A percentile compares a stretch with the other conserved stretches of the same genome.
Evolutionary conservation across 1,140 invertebrate genomes (phyloP).

Genomic region (Sycophila sp.): DNA sequence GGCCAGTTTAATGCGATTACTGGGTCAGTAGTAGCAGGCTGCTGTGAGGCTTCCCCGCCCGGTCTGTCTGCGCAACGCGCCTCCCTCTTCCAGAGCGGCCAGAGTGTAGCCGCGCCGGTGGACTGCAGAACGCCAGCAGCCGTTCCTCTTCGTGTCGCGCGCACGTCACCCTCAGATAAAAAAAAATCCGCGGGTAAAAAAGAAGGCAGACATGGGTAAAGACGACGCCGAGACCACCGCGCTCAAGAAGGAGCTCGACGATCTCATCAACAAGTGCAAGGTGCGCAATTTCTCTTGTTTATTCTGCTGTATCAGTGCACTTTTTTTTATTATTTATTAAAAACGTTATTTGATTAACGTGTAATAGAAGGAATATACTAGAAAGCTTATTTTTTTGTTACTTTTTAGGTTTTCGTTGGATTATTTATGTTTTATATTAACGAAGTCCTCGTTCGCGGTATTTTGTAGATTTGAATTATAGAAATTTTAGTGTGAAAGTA

Average conservation of each 20-base stretch:
- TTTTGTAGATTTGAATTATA: too few species aligned
- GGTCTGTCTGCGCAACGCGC: slow-evolving; percentile 40
- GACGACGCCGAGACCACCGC: slow-evolving; percentile 80
- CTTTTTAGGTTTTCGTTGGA: too few species aligned
- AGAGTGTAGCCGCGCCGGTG: too few species aligned
- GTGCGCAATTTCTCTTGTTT: slow-evolving; percentile 56
- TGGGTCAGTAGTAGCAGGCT: slow-evolving; percentile 54
- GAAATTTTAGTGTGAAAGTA: too few species aligned
- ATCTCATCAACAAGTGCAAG: slow-evolving; percentile 78
- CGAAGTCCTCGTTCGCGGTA: too few species aligned
- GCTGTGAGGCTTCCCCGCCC: slow-evolving; percentile 57
- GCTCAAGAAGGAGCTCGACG: slow-evolving; percentile 82
- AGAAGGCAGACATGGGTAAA: slow-evolving; percentile 68
- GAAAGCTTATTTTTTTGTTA: too few species aligned
- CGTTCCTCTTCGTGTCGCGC: too few species aligned
- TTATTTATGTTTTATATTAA: too few species aligned
- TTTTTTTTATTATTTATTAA: background rate
- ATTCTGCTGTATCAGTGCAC: background rate
- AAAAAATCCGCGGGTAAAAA: background rate
- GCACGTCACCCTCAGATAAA: too few species aligned
- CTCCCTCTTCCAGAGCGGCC: background rate
- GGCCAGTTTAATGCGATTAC: slow-evolving; percentile 63
- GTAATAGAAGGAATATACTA: too few species aligned
- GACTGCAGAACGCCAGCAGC: too few species aligned
- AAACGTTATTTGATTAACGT: background rate